Conservation (phyloP, 2,888 invertebrate species). For the Leptinotarsa rubiginosa region DNA sequence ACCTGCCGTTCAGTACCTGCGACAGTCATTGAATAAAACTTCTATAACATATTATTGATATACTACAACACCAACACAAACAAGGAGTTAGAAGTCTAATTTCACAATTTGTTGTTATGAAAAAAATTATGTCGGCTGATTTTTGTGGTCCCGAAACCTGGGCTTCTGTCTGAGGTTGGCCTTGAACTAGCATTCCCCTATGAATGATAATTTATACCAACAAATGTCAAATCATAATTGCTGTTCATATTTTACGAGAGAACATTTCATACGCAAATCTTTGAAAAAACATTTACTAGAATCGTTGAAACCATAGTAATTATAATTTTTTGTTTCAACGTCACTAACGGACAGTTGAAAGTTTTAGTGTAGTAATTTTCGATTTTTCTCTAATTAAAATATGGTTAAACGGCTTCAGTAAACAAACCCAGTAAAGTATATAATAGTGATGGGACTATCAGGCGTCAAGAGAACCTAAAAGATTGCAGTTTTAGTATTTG, state of each 20-base stretch:
- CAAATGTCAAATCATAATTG: conserved; percentile 9
- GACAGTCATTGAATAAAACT: too few relatives aligned
- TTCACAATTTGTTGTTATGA: too few relatives aligned
- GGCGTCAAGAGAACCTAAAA: background rate
- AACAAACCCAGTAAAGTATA: background rate
- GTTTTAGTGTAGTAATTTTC: background rate
- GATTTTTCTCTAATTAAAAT: conserved; percentile 11
- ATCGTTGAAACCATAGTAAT: conserved; percentile 7
- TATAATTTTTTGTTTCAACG: conserved; percentile 7
- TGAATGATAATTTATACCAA: conserved; percentile 12
- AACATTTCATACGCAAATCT: conserved; percentile 5
- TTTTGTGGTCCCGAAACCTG: too few relatives aligned
- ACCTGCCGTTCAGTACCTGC: too few relatives aligned
- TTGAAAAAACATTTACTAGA: conserved; percentile 1
- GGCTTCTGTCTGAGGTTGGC: too few relatives aligned
- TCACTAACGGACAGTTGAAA: background rate
- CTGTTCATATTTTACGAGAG: conserved; percentile 10
- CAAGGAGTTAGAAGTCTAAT: too few relatives aligned
- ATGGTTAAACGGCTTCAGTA: background rate
- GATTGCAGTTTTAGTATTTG: background rate
- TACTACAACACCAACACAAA: too few relatives aligned
- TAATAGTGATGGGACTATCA: background rate
- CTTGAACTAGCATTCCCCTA: too few relatives aligned
- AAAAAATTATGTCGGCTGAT: too few relatives aligned
- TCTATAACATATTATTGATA: too few relatives aligned